Evolutionary conservation across 2,888 invertebrate genomes (phyloP).

Genomic region (Melieria picta): DNA sequence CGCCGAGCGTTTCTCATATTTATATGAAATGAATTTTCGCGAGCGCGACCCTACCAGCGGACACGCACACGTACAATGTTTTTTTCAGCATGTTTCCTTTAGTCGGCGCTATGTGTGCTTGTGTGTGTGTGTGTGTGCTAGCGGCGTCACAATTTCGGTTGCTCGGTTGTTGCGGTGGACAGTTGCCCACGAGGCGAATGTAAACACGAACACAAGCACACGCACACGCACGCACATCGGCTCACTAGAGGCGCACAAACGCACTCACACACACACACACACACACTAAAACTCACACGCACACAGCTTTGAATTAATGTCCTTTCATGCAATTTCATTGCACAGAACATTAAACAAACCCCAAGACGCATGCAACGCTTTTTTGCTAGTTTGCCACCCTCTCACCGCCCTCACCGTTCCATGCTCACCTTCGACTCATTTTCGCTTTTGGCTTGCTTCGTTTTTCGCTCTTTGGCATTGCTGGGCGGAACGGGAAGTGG

Average conservation of each 20-base stretch:
- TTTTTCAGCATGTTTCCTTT: too few relatives aligned
- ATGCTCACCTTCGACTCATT: background rate
- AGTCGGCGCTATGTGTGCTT: background rate
- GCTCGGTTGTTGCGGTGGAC: background rate
- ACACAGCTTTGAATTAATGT: conserved; percentile 11
- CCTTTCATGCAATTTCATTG: conserved; percentile 40
- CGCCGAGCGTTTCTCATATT: too few relatives aligned
- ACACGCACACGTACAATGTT: too few relatives aligned
- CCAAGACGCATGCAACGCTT: conserved; percentile 42
- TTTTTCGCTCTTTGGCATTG: conserved; percentile 34
- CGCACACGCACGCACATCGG: background rate
- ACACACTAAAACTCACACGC: conserved; percentile 33
- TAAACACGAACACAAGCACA: conserved; percentile 15
- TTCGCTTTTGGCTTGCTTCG: conserved; percentile 6
- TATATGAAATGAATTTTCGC: too few relatives aligned
- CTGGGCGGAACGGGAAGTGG: background rate
- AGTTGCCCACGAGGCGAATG: conserved; percentile 33
- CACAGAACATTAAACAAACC: conserved; percentile 50
- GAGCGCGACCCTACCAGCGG: too few relatives aligned
- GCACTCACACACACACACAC: background rate
- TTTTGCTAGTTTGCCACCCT: conserved; percentile 12
- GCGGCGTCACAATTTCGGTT: background rate
- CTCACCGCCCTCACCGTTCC: conserved; percentile 7
- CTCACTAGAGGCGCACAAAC: conserved; percentile 17
- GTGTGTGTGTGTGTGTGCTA: background rate